A percentile compares a stretch with the other conserved stretches of the same genome.
Evolutionary conservation across 1,140 invertebrate genomes (phyloP).

Genomic region (Choristoneura fumiferana): DNA sequence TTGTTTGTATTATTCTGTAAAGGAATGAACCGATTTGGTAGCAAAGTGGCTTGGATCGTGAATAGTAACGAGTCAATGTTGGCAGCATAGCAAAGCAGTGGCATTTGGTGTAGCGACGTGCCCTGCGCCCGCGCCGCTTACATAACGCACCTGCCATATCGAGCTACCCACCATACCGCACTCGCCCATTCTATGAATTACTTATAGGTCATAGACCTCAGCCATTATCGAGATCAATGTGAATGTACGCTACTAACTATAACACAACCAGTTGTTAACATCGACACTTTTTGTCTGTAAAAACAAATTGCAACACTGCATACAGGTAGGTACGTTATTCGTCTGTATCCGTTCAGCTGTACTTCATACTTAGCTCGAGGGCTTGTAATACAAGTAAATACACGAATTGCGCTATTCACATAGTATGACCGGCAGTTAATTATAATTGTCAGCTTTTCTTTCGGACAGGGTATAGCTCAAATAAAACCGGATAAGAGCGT

Average conservation of each 20-base stretch:
- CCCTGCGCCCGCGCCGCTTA: conserved; percentile 60
- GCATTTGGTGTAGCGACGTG: neutral
- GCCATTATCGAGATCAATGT: conserved; percentile 54
- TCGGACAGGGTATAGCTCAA: conserved; percentile 24
- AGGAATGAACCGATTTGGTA: conserved; percentile 4
- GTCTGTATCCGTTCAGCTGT: conserved; percentile 20
- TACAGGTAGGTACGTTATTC: conserved; percentile 21
- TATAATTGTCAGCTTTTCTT: conserved; percentile 40
- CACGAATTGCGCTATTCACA: conserved; percentile 28
- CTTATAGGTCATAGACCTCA: conserved; percentile 74
- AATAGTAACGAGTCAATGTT: conserved; percentile 23
- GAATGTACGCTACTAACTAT: conserved; percentile 26
- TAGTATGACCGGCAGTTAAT: conserved; percentile 28
- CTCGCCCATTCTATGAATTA: conserved; percentile 75
- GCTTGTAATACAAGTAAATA: conserved; percentile 41
- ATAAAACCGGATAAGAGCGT: too few relatives aligned
- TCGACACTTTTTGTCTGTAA: neutral
- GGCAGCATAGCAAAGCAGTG: conserved; percentile 52
- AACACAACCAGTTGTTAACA: neutral
- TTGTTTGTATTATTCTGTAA: too few relatives aligned
- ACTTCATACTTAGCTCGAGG: conserved; percentile 17
- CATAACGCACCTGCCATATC: conserved; percentile 76
- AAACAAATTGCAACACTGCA: conserved; percentile 30
- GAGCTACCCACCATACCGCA: conserved; percentile 62
- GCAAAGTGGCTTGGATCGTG: conserved; percentile 10